A percentile compares a stretch with the other conserved stretches of the same genome.
Conservation (phyloP, 2,888 invertebrate species). For the Podotricha telesiphe region DNA sequence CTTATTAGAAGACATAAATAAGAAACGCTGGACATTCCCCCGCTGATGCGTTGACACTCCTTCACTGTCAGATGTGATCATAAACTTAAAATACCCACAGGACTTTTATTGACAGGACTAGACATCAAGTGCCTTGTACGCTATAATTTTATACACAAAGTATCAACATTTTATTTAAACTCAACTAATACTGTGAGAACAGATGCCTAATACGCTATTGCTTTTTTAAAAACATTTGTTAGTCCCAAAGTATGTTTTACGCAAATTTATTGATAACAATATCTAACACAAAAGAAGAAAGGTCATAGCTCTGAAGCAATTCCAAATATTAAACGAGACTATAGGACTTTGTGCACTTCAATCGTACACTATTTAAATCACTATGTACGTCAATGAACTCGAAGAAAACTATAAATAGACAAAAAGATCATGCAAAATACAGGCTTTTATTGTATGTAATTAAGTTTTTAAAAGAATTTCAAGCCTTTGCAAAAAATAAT, state of each 20-base stretch:
- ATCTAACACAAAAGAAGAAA: too few relatives aligned
- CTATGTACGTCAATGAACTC: too few relatives aligned
- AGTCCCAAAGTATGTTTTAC: too few relatives aligned
- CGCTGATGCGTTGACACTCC: constrained; percentile 46
- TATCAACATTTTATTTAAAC: neutral
- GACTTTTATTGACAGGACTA: constrained; percentile 57
- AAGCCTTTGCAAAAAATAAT: constrained; percentile 17
- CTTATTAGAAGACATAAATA: constrained; percentile 49
- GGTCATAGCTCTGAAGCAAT: too few relatives aligned
- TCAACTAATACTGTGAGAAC: neutral
- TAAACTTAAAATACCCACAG: constrained; percentile 56
- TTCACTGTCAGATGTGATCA: constrained; percentile 50
- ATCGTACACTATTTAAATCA: too few relatives aligned
- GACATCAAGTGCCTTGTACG: constrained; percentile 36
- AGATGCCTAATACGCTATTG: too few relatives aligned
- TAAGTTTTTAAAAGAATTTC: neutral
- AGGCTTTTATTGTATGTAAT: too few relatives aligned
- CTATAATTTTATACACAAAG: constrained; percentile 21
- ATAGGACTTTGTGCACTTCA: too few relatives aligned
- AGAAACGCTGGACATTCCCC: constrained; percentile 44
- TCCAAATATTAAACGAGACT: too few relatives aligned
- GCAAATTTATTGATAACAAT: too few relatives aligned
- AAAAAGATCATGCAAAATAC: too few relatives aligned
- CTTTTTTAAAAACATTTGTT: too few relatives aligned
- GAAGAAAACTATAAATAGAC: neutral